Base-by-base conservation (phyloP, 2,888 invertebrate species). In the Melanotus villosus region DNA sequence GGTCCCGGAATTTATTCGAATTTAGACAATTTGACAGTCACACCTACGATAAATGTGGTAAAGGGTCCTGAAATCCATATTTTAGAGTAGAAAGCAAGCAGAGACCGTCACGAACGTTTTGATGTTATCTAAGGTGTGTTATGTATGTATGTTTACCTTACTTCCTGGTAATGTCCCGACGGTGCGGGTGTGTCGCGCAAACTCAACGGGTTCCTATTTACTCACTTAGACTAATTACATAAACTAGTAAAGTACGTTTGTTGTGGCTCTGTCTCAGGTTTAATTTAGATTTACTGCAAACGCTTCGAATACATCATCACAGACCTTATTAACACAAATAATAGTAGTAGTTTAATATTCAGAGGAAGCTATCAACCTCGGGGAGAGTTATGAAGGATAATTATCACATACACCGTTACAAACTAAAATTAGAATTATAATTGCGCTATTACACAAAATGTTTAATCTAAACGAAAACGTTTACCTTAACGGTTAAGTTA, bases 71-170 rank as follows among this genome's bases (percentile, higher is more conserved):
- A 32, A 52, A 52, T 52, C 9, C 32, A 52, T 32, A 52, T 52
- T 32, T 52, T 30, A 52, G 16, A 16, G 12, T 12, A n/a, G 52
- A 52, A 52, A 62, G 21, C 70, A 50, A 43, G 62, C 43, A 68
- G 56, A n/a, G 32, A 26, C 60, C 62, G 68, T 71, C 68, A 68
- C 73, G 65, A 73, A 68, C 69, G 57, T 73, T 70, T 74, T 68
- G 26, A 71, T 5, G 23, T 38, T 71, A 70, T 65, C 62, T 68
- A 65, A 63, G 58, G 65, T 70, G 65, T 57, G 66, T 32, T 43
- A 43, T 57, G 38, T 65, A 47, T 62, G 62, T 45, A 45, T 56
- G 41, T 65, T 62, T 47, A 47, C 47, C 36, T 21, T 50, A 32
- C 30, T 50, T 36, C 50, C 43, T 30, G 59, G 26, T 26, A 26